Evolutionary conservation across 2,888 invertebrate species (phyloP).

Genomic region (Lasioglossum morio): DNA sequence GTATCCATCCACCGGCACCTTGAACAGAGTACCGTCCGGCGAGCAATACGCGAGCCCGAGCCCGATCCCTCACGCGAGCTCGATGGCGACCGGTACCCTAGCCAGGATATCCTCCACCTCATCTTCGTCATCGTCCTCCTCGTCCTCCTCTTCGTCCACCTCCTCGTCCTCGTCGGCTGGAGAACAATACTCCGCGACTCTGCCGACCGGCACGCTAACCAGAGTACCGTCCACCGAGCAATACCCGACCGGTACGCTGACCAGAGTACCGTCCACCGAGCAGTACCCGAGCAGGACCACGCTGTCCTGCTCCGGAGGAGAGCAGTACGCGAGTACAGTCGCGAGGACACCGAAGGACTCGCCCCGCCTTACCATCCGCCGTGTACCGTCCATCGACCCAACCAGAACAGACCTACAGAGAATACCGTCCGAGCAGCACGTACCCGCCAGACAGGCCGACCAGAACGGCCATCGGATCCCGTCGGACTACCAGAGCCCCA

Average conservation of each 20-base stretch:
- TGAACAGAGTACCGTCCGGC: conserved; percentile 73
- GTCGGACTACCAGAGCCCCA: conserved; percentile 83
- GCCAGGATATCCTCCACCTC: conserved; percentile 77
- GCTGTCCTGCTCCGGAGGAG: conserved; percentile 50
- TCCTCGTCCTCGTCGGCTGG: conserved; percentile 75
- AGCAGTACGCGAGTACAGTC: conserved; percentile 56
- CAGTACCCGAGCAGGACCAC: conserved; percentile 62
- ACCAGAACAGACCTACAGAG: conserved; percentile 77
- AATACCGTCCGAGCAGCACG: conserved; percentile 83
- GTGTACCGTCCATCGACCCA: conserved; percentile 75
- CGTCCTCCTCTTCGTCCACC: conserved; percentile 76
- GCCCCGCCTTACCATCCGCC: conserved; percentile 59
- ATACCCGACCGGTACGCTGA: conserved; percentile 55
- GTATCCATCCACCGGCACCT: conserved; percentile 61
- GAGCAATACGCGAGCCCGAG: conserved; percentile 66
- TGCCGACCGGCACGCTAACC: conserved; percentile 66
- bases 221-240: conserved; percentile 79
- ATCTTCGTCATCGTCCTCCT: conserved; percentile 73
- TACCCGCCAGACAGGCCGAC: conserved; percentile 66
- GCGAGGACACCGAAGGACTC: conserved; percentile 47
- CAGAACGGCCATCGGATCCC: conserved; percentile 76
- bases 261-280: conserved; percentile 69
- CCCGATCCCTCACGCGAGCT: not conserved
- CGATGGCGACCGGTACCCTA: conserved; percentile 63
- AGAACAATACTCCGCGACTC: conserved; percentile 68